Evolutionary conservation across 2,888 invertebrate species (phyloP), one percentile per base, ranked within the genome.

Genomic region (Pemphredon lugubris): DNA sequence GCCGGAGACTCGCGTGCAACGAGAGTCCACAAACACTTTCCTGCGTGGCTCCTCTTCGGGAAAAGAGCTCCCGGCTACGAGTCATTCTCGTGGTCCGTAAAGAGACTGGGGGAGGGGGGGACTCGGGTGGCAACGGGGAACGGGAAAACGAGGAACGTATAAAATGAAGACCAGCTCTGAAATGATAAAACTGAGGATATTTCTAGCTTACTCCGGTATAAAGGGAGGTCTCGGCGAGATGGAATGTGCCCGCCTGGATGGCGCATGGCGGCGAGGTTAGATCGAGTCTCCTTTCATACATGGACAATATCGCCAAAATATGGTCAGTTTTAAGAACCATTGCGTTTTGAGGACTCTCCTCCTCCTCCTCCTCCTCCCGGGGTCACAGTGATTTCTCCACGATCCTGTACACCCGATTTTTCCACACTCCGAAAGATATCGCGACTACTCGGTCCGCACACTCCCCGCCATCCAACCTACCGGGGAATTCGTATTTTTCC

Each of bases 171-270:
- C 75, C 65, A 68, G 76, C 72, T 77, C 76, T 82, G 78, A 81
- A 83, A 85, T 84, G 83, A 84, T 85, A 84, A 85, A 85, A 84
- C 83, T 73, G 66, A 68, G 79, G 74, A 82, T 82, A 81, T 82
- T 78, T 83, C 71, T 55, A 71, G 72, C 73, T 75, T 83, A 80
- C 75, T 63, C 68, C 44, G 50, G 75, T 71, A 80, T 75, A 82
- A 81, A 77, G 63, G 54, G 44, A 71, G 55, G 69, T 47, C 67
- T 73, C 42, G 44, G 66, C 18, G 58, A 76, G 67, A 73, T 70
- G 64, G 73, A 76, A 79, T 66, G 73, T 66, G 57, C 57, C 53
- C 44, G 66, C 53, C 57, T 58, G 42, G 59, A 72, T 64, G 72
- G 63, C 55, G 42, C 57, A 72, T 64, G 72, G 63, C 55, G 54